These are phyloP conservation scores for Athene noctua DNA, from an alignment of 2,113 vertebrate genomes.

Conservation along the genomic window DNA sequence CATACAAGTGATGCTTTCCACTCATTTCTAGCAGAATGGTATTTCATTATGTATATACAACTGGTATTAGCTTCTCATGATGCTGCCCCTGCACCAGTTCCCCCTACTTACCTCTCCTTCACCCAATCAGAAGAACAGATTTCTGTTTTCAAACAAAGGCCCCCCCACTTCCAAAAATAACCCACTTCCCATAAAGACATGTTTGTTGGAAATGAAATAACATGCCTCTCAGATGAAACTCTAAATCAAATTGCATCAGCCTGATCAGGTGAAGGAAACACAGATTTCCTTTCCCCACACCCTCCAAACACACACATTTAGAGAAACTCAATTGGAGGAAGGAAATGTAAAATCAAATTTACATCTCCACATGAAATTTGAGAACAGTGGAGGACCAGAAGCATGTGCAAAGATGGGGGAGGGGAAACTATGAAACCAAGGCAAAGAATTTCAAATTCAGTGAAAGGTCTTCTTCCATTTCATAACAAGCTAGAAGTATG, in stretches of 20 bases:
- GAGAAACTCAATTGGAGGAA: slow-evolving; percentile 65
- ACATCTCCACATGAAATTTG: slow-evolving; percentile 59
- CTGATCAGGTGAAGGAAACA: slow-evolving; percentile 69
- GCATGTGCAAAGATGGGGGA: background rate
- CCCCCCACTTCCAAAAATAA: slow-evolving; percentile 38
- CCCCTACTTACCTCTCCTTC: background rate
- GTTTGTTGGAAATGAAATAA: slow-evolving; percentile 22
- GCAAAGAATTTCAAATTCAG: slow-evolving; percentile 40
- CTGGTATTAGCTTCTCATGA: background rate
- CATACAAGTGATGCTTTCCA: background rate
- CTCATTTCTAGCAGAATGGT: background rate
- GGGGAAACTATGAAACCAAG: background rate
- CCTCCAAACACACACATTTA: slow-evolving; percentile 53
- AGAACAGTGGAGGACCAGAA: slow-evolving; percentile 13
- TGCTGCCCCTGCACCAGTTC: background rate
- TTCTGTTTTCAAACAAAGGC: slow-evolving; percentile 44
- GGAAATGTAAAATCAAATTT: slow-evolving; percentile 71
- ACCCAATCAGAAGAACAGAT: slow-evolving; percentile 1
- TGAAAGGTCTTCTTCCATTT: slow-evolving; percentile 11
- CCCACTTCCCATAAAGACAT: background rate
- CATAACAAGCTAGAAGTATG: background rate
- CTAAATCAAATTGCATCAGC: slow-evolving; percentile 51
- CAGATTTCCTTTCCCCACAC: slow-evolving; percentile 64
- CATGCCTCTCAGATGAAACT: background rate
- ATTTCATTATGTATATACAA: background rate